These are phyloP conservation scores for Phrynocephalus vlangalii DNA, from an alignment of 2,797 vertebrate species.

Conservation along the genomic window DNA sequence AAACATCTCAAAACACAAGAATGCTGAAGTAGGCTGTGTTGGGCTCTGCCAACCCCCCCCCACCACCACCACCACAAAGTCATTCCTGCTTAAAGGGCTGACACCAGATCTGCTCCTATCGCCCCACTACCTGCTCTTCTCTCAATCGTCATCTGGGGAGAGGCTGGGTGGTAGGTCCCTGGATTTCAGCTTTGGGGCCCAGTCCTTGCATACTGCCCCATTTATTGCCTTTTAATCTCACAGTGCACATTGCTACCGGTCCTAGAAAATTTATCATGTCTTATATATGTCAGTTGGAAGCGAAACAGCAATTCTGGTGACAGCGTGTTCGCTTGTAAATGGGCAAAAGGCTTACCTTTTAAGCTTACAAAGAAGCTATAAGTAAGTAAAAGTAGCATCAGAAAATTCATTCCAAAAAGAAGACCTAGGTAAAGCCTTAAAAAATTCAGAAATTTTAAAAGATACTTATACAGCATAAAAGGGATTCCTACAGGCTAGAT, in stretches of 20 bases:
- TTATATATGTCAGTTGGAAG: too few species aligned
- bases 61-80: too few species aligned
- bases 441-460: not conserved
- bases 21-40: too few species aligned
- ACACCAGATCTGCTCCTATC: not conserved
- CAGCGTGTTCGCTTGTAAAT: not conserved
- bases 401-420: not conserved
- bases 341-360: not conserved
- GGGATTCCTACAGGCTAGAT: not conserved
- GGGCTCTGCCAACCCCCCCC: too few species aligned
- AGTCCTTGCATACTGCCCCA: not conserved
- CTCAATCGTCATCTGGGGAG: not conserved
- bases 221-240: not conserved
- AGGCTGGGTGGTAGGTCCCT: not conserved
- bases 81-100: not conserved
- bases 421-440: not conserved
- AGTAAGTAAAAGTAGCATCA: too few species aligned
- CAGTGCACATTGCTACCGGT: too few species aligned
- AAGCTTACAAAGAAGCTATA: not conserved
- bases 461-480: not conserved
- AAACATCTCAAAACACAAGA: too few species aligned
- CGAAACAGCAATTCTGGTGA: too few species aligned
- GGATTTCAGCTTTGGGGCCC: not conserved
- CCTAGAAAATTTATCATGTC: too few species aligned
- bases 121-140: not conserved